A percentile compares a stretch with the other conserved stretches of the same genome.
phyloP scores from a whole-genome alignment of 2,888 invertebrate genomes.

The Girardia tigrina region DNA sequence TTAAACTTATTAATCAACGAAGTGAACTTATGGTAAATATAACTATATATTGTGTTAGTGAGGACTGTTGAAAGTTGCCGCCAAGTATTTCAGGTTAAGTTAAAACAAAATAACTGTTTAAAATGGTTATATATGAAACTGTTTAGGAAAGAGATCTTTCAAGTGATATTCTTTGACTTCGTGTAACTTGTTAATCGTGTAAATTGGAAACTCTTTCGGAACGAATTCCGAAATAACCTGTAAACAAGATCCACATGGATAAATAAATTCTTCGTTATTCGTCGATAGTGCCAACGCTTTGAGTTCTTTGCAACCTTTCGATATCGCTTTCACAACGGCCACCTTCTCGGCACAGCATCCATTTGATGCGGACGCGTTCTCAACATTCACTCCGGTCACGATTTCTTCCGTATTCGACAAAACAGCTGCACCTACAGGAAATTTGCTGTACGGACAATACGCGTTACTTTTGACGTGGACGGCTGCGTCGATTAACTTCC shows the following conservation, averaged over 20 bases:
- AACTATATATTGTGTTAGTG: no score
- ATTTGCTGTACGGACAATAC: constrained; percentile 14
- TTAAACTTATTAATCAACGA: no score
- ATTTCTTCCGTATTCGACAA: constrained; percentile 26
- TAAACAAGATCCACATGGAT: constrained; percentile 31
- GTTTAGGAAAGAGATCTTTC: background rate
- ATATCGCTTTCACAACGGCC: constrained; percentile 19
- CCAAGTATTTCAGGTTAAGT: no score
- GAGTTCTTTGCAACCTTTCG: constrained; percentile 26
- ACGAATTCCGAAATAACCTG: constrained; percentile 29
- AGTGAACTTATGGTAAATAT: no score
- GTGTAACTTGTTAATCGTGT: background rate
- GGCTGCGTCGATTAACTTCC: constrained; percentile 14
- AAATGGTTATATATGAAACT: constrained; percentile 4
- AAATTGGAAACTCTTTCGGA: constrained; percentile 15
- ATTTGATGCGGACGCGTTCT: background rate
- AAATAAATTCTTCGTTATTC: constrained; percentile 53
- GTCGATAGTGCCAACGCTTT: constrained; percentile 28
- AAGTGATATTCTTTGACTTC: constrained; percentile 15
- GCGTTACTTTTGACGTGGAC: constrained; percentile 12
- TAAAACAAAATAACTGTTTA: no score
- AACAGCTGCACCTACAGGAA: background rate
- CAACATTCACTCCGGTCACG: constrained; percentile 27
- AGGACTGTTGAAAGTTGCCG: no score
- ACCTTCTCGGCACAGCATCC: constrained; percentile 26